A percentile compares a stretch with the other conserved stretches of the same genome.
Conservation (phyloP, 2,113 vertebrate genomes). For the Carassius auratus region DNA sequence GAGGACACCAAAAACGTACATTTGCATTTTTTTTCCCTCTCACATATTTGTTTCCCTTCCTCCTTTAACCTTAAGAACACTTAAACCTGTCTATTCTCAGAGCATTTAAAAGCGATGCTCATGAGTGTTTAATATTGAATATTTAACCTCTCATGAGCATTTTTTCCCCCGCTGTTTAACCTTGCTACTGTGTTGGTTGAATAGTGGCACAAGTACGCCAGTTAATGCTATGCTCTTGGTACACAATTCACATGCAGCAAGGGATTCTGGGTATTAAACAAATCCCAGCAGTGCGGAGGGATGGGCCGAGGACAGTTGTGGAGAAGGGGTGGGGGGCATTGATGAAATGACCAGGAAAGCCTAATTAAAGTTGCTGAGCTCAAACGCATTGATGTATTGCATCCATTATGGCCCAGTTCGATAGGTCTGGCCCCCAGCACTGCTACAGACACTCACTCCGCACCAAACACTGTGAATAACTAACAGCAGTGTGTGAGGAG, state of each 20-base stretch:
- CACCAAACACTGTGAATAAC: slow-evolving; percentile 93
- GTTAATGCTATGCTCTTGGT: slow-evolving; percentile 4
- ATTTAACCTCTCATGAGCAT: slow-evolving; percentile 70
- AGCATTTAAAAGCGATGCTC: background rate
- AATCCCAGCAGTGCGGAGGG: slow-evolving; percentile 80
- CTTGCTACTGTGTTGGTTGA: slow-evolving; percentile 61
- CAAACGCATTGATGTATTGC: slow-evolving; percentile 99
- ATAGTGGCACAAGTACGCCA: background rate
- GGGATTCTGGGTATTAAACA: slow-evolving; percentile 81
- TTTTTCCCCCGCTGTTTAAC: slow-evolving; percentile 73
- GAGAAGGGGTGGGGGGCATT: slow-evolving; percentile 75
- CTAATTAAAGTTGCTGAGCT: slow-evolving; percentile 99
- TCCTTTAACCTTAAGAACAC: background rate
- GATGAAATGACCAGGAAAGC: slow-evolving; percentile 96
- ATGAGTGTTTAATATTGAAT: slow-evolving; percentile 67
- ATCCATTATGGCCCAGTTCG: slow-evolving; percentile 94
- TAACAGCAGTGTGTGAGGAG: slow-evolving; percentile 74
- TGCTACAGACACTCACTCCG: slow-evolving; percentile 86
- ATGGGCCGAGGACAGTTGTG: slow-evolving; percentile 52
- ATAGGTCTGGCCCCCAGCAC: slow-evolving; percentile 87
- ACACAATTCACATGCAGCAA: slow-evolving; percentile 85
- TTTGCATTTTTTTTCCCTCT: background rate
- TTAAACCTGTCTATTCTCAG: background rate
- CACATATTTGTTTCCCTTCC: slow-evolving; percentile 24
- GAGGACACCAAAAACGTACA: background rate